Evolutionary conservation across 2,797 vertebrate species (phyloP).

Genomic region (Pipistrellus kuhlii): DNA sequence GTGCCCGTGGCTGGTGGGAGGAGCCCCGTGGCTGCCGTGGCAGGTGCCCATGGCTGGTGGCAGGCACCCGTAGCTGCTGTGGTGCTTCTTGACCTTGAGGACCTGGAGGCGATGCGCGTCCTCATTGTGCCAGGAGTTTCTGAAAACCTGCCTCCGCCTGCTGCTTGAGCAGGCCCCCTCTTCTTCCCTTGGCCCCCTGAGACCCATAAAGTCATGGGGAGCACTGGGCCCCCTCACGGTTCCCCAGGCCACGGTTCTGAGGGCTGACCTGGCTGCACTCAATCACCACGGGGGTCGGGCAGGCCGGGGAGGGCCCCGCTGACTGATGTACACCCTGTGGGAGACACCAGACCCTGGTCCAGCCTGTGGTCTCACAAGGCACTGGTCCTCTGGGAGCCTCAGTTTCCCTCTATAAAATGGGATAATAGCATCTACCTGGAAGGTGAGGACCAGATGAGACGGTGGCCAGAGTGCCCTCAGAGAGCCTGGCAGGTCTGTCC

Average conservation of each 20-base stretch:
- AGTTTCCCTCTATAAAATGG: neutral
- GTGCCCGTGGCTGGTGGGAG: too few species aligned
- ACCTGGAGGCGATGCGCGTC: neutral
- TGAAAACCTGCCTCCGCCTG: neutral
- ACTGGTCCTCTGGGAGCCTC: neutral
- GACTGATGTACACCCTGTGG: too few species aligned
- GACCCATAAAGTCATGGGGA: neutral
- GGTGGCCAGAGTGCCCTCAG: accelerated
- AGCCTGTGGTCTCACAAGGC: neutral
- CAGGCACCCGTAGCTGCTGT: neutral
- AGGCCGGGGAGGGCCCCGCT: neutral
- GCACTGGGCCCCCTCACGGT: neutral
- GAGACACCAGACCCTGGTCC: neutral
- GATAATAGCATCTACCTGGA: accelerated
- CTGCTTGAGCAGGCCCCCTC: neutral
- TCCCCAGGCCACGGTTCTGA: neutral
- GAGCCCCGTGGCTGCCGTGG: too few species aligned
- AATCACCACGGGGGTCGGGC: too few species aligned
- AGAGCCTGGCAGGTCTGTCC: accelerated
- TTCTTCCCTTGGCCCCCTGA: neutral
- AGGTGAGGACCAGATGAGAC: neutral
- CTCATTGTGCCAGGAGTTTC: neutral
- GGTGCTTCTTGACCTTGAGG: neutral
- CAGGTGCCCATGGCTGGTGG: accelerated
- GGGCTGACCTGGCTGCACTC: neutral